Evolutionary conservation across 2,797 vertebrate genomes (phyloP), one percentile per base, ranked within the genome.

Genomic region (Pseudochromis fuscus): DNA sequence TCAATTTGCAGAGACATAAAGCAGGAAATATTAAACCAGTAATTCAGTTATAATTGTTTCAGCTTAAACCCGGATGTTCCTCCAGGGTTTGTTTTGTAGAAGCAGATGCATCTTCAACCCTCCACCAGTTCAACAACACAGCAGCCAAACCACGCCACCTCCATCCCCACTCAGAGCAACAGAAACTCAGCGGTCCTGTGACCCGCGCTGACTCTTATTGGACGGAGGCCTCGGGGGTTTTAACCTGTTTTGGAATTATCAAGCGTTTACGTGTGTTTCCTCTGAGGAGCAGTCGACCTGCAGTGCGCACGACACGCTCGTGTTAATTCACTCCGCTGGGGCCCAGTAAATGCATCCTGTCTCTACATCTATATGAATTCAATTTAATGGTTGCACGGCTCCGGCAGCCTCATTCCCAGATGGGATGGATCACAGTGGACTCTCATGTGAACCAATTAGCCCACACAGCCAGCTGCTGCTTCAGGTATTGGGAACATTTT

Each of bases 361-460:
- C 75, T 74, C 74, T 44, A 58, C 79, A 48, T 82, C 77, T 71
- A 24, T 67, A 73, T 79, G 80, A 82, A 58, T 85, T 84, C 16
- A 19, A 12, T 74, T 44, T 83, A 79, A 89, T 89, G 87, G 86
- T 72, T 60, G 71, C 68, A 57, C 68, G 9, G 78, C 53, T 81
- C 40, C 74, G 58, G 33, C 58, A 23, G 38, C 65, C 35, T 8
- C 58, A 33, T 66, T 82, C 87, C 84, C 89, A 83, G 46, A 25
- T 77, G 87, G 67, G 81, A 40, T 2, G 58, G 49, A 46, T 82
- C 72, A 48, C 48, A 7, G 49, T 28, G 60, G 83, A 87, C 76
- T 57, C 78, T 81, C 75, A 87, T 87, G 84, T 85, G 76, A 81
- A 55, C 83, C 87, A 91, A 93, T 92, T 93, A 93, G 67, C 49